Percentiles rank a stretch among this genome's conserved stretches.
Conservation (phyloP, 2,888 invertebrate species). For the Eupelmus urozonus region DNA sequence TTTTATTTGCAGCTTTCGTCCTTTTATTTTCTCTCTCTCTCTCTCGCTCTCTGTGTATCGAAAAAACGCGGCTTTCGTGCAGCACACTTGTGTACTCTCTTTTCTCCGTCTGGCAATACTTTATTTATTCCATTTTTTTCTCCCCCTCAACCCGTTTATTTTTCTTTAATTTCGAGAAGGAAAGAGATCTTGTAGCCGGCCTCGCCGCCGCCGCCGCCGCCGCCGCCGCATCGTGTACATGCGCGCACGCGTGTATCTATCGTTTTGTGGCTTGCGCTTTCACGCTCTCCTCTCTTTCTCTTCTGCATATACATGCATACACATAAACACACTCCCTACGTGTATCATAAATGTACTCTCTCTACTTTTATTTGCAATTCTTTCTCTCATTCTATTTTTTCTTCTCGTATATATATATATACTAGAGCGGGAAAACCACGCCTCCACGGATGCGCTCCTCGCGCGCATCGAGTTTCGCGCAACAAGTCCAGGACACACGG, state of each 20-base stretch:
- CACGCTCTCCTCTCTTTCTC: background rate
- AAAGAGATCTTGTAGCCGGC: too few species aligned
- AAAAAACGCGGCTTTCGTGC: too few species aligned
- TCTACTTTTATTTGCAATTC: background rate
- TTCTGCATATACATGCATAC: background rate
- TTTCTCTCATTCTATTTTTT: conserved; percentile 8
- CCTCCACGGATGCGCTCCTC: conserved; percentile 65
- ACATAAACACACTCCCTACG: background rate
- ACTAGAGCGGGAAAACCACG: conserved; percentile 61
- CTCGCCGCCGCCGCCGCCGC: too few species aligned
- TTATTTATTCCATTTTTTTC: too few species aligned
- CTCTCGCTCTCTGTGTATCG: background rate
- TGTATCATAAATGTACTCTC: background rate
- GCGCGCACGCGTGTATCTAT: background rate
- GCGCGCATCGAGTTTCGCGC: conserved; percentile 70
- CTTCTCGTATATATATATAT: background rate
- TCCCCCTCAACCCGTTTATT: too few species aligned
- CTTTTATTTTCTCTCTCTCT: background rate
- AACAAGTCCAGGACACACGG: conserved; percentile 63
- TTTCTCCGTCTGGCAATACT: too few species aligned
- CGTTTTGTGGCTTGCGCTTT: background rate
- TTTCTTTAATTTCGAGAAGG: too few species aligned
- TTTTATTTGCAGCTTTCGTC: background rate
- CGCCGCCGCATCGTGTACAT: background rate
- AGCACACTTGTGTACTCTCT: too few species aligned